Evolutionary conservation across 2,113 vertebrate genomes (phyloP), one percentile per base, ranked within the genome.

Genomic region (Psilopogon haemacephalus): DNA sequence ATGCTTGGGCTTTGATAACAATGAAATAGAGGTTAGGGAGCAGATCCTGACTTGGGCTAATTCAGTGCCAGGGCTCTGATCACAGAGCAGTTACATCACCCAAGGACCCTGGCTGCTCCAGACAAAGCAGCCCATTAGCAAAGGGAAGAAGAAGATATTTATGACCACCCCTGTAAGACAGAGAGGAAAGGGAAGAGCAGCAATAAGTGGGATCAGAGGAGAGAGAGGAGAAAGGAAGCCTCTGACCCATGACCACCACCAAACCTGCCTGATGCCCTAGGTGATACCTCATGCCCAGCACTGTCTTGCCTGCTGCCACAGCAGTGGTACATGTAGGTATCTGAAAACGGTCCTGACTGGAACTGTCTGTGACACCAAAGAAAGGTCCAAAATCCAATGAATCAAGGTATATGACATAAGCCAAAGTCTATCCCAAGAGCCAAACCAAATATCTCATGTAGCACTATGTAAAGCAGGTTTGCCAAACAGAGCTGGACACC

Each of bases 1-100:
- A 56, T 63, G 87, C 69, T 48, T 81, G 82, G 38, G 44, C 79
- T 86, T 89, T 46, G 87, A 95, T 91, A 95, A 91, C 79, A 88
- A 32, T 15, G 65, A 85, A 94, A 88, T 21, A 84, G 63, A 84
- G 35, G 69, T 65, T 88, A 46, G 42, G n/a, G 79, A 71, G 38
- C 65, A 40, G 44, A 80, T 78, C 44, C 62, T 93, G 54, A 88
- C 87, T 75, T 69, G n/a, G 30, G 62, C 18, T 81, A 72, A 84
- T 74, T 81, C 65, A 55, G 35, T 42, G 52, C 35, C 46, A 76
- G 70, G 40, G 5, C 37, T 20, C 19, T 5, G 4, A 20, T 72
- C 70, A 28, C 44, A 28, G 24, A 12, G 32, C 37, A 73, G 64
- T 30, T 64, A 16, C 68, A 55, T 19, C 26, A 1, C 28, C 42